Conservation (phyloP, 1,140 invertebrate genomes). For the Lutraria rhynchaena region DNA sequence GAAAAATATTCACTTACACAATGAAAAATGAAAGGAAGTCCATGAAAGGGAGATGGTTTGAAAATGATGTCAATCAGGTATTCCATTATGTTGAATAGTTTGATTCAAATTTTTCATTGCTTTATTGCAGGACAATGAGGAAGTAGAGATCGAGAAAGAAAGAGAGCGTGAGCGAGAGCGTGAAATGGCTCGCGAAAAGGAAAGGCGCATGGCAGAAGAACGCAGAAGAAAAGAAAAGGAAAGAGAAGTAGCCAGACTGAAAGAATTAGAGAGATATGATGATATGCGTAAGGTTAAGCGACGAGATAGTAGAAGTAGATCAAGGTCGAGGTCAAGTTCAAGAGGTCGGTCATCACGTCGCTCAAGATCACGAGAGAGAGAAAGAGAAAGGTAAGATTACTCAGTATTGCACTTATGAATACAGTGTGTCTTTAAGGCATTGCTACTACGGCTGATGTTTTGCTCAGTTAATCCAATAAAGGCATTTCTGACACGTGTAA, state of each 20-base stretch:
- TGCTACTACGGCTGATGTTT: too few species aligned
- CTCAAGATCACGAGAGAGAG: slow-evolving; percentile 86
- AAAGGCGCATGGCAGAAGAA: slow-evolving; percentile 60
- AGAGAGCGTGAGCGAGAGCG: slow-evolving; percentile 72
- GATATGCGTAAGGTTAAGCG: slow-evolving; percentile 55
- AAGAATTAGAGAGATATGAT: slow-evolving; percentile 70
- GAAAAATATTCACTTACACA: too few species aligned
- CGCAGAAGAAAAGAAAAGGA: slow-evolving; percentile 67
- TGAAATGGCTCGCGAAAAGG: slow-evolving; percentile 71
- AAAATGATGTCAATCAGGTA: background rate
- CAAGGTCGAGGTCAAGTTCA: slow-evolving; percentile 74
- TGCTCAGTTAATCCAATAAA: too few species aligned
- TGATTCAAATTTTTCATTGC: slow-evolving; percentile 46
- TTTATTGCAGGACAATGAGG: slow-evolving; percentile 78
- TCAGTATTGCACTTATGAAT: background rate
- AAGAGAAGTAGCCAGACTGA: slow-evolving; percentile 68
- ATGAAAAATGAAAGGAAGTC: slow-evolving; percentile 20
- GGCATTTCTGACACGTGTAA: too few species aligned
- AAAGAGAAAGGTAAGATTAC: slow-evolving; percentile 79
- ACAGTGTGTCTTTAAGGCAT: too few species aligned
- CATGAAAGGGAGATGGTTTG: slow-evolving; percentile 12
- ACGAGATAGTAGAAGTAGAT: slow-evolving; percentile 64
- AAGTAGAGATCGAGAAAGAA: slow-evolving; percentile 83
- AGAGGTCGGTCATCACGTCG: slow-evolving; percentile 78
- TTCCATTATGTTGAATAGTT: background rate